Base-by-base conservation (phyloP, 2,888 invertebrate genomes). In the Cerastis rubricosa region DNA sequence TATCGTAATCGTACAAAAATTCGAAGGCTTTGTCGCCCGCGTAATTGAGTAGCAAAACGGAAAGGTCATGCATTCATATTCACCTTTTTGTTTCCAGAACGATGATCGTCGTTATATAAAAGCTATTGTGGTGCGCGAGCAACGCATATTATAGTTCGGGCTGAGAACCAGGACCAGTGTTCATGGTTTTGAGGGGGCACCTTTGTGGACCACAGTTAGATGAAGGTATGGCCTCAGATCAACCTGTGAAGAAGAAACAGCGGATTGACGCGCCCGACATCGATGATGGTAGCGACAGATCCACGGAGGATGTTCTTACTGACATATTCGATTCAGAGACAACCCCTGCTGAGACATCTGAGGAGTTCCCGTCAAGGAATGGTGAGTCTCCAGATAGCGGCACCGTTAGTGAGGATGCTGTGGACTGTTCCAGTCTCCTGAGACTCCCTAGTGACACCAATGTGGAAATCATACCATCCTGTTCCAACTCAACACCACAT, bases 231-330 rank as follows among this genome's bases (percentile, higher is more conserved):
- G 98, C 97, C 92, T 97, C 97, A 88, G 98, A 98, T 95, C 98
- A 98, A 96, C 98, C 98, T 87, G 98, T 98, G 89, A 98, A 98
- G 93, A 98, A 98, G 97, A 98, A 98, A 93, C 98, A 98, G 92
- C 97, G 98, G 91, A 97, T 98, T 87, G 97, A 98, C 87, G 97
- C 97, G 14, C 97, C 97, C 17, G 97, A 97, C 82, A 97, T 97
- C 69, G 97, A 97, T 84, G 97, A 97, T 83, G 94, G 92, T 47
- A 94, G 95, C 71, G 97, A 96, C 79, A 95, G 96, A 73, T 97
- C 97, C 73, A 94, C 97, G 40, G 97, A 97, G 79, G 97, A 97
- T 82, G 95, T 94, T 69, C 92, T 96, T 54, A 93, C 94, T 45
- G 95, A 96, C 76, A 94, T 96, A 83, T 96, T 94, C 71, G 95